Evolutionary conservation across 2,113 vertebrate genomes (phyloP), one percentile per base, ranked within the genome.

Genomic region (Entelurus aequoreus): DNA sequence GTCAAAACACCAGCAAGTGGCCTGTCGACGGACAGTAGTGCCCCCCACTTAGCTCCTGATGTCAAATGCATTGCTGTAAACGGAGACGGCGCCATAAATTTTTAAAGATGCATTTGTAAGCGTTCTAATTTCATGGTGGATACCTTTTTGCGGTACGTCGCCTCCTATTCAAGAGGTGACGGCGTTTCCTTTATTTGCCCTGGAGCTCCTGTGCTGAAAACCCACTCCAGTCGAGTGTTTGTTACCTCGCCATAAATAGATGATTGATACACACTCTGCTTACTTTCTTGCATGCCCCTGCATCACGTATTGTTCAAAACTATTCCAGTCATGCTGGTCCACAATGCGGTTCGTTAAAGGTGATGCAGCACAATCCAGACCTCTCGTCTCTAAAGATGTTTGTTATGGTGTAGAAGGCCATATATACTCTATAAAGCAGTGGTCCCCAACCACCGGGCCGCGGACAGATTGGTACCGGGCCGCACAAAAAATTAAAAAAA

Each of bases 191-290:
- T 62, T 67, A 52, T 28, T 21, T 52, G 50, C 9, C 50, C 15
- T 8, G 8, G n/a, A 8, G 6, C 71, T 49, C 54, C 21, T 10
- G 15, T 68, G 58, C 65, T 8, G 62, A 67, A 84, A 88, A 85
- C 87, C 88, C 87, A 88, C 81, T 86, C 89, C 68, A 73, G 67
- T 72, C 74, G 42, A 73, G 68, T 85, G 76, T 88, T 84, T 80
- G 76, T 82, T 76, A 84, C 86, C 71, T 48, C 63, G 81, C 86
- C 88, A 89, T 83, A 87, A 88, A 89, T 89, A 90, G 84, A 56
- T 83, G 85, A 88, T 82, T 87, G 82, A 87, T 84, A 74, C 65
- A 36, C 49, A 64, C 54, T 78, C 52, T 54, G 63, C 72, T 52
- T 81, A 76, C 81, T 84, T 88, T 87, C 65, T 70, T 64, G 62